Percentiles rank a stretch among this genome's conserved stretches.
These are phyloP conservation scores for Pelecanus crispus DNA, from an alignment of 2,113 vertebrate genomes.

Conservation along the genomic window DNA sequence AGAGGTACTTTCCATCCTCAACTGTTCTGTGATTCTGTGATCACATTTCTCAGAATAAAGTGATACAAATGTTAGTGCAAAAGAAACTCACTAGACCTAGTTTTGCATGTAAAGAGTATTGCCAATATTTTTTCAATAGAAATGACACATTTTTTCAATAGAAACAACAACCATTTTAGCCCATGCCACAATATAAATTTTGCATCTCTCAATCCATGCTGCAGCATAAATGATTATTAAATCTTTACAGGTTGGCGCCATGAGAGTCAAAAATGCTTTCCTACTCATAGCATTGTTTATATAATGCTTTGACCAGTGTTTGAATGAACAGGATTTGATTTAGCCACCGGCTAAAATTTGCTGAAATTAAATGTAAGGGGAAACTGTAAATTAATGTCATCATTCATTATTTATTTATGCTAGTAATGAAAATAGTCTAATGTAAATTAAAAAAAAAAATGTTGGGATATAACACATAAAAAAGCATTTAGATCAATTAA, in stretches of 20 bases:
- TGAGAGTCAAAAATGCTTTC: not conserved
- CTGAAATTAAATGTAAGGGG: not conserved
- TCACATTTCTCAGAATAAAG: not conserved
- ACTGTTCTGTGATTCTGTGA: not conserved
- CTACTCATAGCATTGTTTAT: not conserved
- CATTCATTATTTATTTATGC: not conserved
- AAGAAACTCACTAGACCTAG: not conserved
- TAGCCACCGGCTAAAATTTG: accelerated
- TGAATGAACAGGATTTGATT: not conserved
- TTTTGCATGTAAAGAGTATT: not conserved
- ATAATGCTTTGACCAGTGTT: not conserved
- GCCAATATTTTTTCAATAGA: not conserved
- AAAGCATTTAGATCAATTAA: not conserved
- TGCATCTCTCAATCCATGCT: not conserved
- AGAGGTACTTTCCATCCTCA: not conserved
- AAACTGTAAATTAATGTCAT: not conserved
- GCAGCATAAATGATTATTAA: not conserved
- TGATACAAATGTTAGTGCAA: not conserved
- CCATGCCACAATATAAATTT: not conserved
- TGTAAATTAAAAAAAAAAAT: not conserved
- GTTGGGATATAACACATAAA: not conserved
- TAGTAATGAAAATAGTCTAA: not conserved
- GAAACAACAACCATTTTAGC: not conserved
- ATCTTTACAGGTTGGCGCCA: accelerated
- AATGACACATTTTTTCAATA: not conserved